Percentiles rank a stretch among this genome's conserved stretches.
Conservation (phyloP, 2,797 vertebrate genomes). For the Acanthis flammea region DNA sequence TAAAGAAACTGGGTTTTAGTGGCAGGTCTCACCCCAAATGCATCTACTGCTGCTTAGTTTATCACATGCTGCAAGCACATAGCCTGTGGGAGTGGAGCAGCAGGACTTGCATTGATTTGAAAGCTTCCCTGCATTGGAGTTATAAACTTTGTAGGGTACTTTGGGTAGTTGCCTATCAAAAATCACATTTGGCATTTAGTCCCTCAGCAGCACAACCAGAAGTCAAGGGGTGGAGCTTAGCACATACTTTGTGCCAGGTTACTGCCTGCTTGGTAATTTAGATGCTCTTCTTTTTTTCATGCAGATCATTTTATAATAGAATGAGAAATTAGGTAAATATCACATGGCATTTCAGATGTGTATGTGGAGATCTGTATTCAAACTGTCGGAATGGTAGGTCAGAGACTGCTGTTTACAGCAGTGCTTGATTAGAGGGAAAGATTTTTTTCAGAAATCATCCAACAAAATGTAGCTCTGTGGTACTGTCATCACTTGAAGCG, state of each 20-base stretch:
- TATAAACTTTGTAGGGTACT: background rate
- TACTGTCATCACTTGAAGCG: background rate
- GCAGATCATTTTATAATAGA: background rate
- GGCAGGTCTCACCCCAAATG: background rate
- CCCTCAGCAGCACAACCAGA: background rate
- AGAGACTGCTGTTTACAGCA: conserved; percentile 30
- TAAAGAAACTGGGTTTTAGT: background rate
- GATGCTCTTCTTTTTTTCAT: background rate
- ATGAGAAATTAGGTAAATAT: background rate
- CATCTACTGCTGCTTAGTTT: background rate
- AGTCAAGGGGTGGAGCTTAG: background rate
- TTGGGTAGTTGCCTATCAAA: background rate
- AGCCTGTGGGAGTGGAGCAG: background rate
- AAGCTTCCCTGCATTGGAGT: background rate
- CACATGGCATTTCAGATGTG: background rate
- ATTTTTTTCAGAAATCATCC: conserved; percentile 12
- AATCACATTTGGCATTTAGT: background rate
- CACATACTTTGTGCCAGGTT: background rate
- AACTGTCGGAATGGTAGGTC: background rate
- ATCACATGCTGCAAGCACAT: background rate
- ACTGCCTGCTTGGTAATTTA: background rate
- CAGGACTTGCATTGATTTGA: background rate
- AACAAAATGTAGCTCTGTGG: conserved; percentile 34
- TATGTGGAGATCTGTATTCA: conserved; percentile 13
- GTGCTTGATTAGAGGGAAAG: conserved; percentile 28